Evolutionary conservation across 2,888 invertebrate genomes (phyloP).

Genomic region (Adelognathus sp.): DNA sequence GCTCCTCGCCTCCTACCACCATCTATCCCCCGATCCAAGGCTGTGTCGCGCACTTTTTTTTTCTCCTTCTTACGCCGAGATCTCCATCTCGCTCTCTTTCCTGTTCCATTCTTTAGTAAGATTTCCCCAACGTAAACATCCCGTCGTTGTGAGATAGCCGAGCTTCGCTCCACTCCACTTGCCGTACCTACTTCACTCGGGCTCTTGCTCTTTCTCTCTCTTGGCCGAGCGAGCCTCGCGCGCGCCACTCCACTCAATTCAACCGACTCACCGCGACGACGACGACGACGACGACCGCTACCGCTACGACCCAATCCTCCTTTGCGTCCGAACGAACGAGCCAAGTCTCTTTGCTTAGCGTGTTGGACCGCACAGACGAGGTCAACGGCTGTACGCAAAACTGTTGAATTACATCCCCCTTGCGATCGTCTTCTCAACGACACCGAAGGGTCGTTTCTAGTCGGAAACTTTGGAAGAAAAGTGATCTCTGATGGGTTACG

Average conservation of each 20-base stretch:
- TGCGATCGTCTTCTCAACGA: background rate
- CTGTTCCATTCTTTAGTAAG: slow-evolving; percentile 73
- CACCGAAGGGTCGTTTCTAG: background rate
- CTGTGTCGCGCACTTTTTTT: slow-evolving; percentile 7
- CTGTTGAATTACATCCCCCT: slow-evolving; percentile 42
- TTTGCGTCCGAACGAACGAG: slow-evolving; percentile 37
- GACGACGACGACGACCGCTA: slow-evolving; percentile 28
- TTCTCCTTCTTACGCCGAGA: background rate
- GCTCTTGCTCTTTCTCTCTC: slow-evolving; percentile 45
- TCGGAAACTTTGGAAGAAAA: no score
- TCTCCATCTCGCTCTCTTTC: slow-evolving; percentile 29
- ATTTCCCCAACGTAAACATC: slow-evolving; percentile 80
- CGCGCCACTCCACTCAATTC: slow-evolving; percentile 63
- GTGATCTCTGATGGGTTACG: no score
- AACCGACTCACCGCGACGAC: slow-evolving; percentile 39
- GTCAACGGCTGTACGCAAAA: slow-evolving; percentile 55
- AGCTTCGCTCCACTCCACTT: slow-evolving; percentile 59
- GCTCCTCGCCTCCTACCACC: slow-evolving; percentile 42
- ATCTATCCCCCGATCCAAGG: slow-evolving; percentile 36
- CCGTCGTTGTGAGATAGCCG: slow-evolving; percentile 44
- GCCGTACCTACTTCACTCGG: slow-evolving; percentile 55
- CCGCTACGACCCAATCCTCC: slow-evolving; percentile 50
- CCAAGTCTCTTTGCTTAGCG: slow-evolving; percentile 48
- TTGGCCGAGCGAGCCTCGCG: slow-evolving; percentile 33
- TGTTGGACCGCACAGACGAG: slow-evolving; percentile 47